Conservation (phyloP, 1,140 invertebrate species). For the Dinoponera quadriceps region DNA sequence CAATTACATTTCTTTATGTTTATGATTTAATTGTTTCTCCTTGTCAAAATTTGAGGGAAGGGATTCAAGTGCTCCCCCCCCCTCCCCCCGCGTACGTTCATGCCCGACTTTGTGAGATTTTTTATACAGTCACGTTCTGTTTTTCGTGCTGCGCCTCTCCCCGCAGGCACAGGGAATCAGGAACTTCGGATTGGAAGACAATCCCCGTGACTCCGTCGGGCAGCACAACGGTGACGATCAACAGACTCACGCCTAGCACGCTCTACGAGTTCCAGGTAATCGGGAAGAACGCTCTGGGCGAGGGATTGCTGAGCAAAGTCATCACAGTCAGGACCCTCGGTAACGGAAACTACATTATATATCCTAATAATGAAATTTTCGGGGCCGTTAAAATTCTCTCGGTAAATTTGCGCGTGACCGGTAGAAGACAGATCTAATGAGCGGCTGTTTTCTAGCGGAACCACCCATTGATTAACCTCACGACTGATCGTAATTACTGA, state of each 20-base stretch:
- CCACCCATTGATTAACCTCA: not conserved
- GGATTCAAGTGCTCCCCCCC: too few species aligned
- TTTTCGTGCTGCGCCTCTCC: not conserved
- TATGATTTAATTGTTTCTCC: too few species aligned
- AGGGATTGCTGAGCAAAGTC: slow-evolving; percentile 97
- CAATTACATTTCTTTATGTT: too few species aligned
- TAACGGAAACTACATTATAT: slow-evolving; percentile 85
- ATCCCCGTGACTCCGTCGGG: slow-evolving; percentile 96
- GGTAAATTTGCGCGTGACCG: not conserved
- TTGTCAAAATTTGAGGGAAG: too few species aligned
- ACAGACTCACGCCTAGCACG: slow-evolving; percentile 94
- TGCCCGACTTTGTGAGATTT: not conserved
- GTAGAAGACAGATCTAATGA: not conserved
- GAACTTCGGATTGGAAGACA: slow-evolving; percentile 94
- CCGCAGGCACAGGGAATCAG: slow-evolving; percentile 93
- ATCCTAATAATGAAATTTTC: slow-evolving; percentile 15
- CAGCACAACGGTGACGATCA: slow-evolving; percentile 95
- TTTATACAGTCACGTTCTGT: not conserved
- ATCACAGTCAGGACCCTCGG: slow-evolving; percentile 96
- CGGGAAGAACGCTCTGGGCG: slow-evolving; percentile 96
- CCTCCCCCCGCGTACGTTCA: too few species aligned
- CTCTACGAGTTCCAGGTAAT: slow-evolving; percentile 98
- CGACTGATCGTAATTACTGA: not conserved
- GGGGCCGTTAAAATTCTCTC: not conserved
- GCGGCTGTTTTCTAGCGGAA: not conserved